A percentile compares a stretch with the other conserved stretches of the same genome.
phyloP scores from a whole-genome alignment of 2,888 invertebrate genomes.

The Noctua janthe region DNA sequence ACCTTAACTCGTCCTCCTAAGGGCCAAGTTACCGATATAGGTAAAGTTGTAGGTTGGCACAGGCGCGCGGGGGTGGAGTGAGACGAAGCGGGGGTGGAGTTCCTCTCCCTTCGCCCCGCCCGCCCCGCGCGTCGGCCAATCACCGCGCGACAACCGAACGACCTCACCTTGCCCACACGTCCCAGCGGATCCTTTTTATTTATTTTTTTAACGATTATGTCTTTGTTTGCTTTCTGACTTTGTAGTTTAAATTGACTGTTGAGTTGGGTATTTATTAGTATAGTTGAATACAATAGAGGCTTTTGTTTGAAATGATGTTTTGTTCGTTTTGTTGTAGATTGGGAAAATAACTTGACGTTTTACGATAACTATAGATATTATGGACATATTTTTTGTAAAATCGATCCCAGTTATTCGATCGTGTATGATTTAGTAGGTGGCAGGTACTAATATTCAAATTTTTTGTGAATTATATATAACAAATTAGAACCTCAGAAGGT shows the following conservation, averaged over 20 bases:
- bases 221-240: constrained; percentile 72
- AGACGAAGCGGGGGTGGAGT: constrained; percentile 82
- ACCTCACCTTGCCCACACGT: constrained; percentile 88
- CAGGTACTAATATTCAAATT: not conserved
- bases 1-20: constrained; percentile 72
- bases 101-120: constrained; percentile 83
- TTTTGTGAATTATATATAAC: not conserved
- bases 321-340: constrained; percentile 26
- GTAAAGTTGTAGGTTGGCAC: constrained; percentile 81
- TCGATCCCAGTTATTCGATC: not conserved
- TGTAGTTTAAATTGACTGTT: constrained; percentile 61
- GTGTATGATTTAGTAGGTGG: not conserved
- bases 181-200: constrained; percentile 83
- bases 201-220: constrained; percentile 76
- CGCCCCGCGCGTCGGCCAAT: constrained; percentile 85
- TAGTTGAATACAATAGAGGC: constrained; percentile 56
- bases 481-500: not conserved
- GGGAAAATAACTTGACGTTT: constrained; percentile 14
- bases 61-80: constrained; percentile 83
- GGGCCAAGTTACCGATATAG: constrained; percentile 76
- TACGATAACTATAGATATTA: constrained; percentile 1
- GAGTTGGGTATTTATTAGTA: constrained; percentile 60
- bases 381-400: not conserved
- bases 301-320: constrained; percentile 53
- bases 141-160: constrained; percentile 80